Base-by-base conservation (phyloP, 2,113 vertebrate species). In the Rissa tridactyla region DNA sequence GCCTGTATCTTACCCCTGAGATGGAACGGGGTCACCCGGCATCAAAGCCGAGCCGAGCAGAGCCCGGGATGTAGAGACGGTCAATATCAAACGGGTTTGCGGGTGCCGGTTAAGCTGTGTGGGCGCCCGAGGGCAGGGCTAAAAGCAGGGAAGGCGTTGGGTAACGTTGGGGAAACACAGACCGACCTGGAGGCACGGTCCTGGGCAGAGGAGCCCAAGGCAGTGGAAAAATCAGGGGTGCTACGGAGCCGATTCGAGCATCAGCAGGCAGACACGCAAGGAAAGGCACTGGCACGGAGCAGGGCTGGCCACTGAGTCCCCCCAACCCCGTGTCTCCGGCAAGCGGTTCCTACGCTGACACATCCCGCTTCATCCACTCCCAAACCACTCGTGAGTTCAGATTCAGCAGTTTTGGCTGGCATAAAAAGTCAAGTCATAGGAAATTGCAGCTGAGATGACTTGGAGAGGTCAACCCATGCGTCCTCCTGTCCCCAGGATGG, bases 41-140 rank as follows among this genome's bases (percentile, higher is more conserved):
- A 0, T 9, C 72, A 32, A 42, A 64, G 7, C 57, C 2, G 15
- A 61, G 46, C 47, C 8, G 20, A 14, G 55, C 71, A 13, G 47
- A 42, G 49, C 52, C 34, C 8, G 1, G 19, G 46, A 5, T 9
- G 38, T 3, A 10, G 5, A 9, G 49, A n/a, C 12, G 10, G 42
- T 3, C 11, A 2, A 1, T 4, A 46, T 6, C 20, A 4, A 12
- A 13, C 1, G 46, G 32, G 46, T 26, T 52, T 14, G 4, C 9
- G 54, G 25, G 22, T 0, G 21, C 4, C 2, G 3, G 2, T 44
- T 21, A 12, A 46, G 34, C 34, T 11, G 18, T 2, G 18, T 6
- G 65, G 29, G 10, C 36, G 46, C 46, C 32, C 2, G 26, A 20
- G 62, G 44, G n/a, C n/a, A 23, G 14, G 40, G 52, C 11, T 9